phyloP scores from a whole-genome alignment of 2,888 invertebrate species.

The Platycheirus albimanus region DNA sequence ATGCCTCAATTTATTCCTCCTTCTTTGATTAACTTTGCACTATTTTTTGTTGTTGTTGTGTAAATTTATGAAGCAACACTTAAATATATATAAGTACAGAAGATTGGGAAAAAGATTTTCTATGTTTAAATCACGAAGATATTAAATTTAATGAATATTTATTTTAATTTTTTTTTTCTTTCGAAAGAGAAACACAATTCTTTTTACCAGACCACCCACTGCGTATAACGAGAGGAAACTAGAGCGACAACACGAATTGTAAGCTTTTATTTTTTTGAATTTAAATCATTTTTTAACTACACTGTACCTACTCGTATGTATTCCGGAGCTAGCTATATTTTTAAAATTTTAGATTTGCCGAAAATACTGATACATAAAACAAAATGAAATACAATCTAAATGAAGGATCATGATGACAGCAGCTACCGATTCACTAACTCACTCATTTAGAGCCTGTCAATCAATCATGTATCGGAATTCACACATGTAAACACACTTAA shows the following conservation, averaged over 20 bases:
- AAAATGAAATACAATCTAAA: conserved; percentile 48
- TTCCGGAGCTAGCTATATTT: not conserved
- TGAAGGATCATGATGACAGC: conserved; percentile 59
- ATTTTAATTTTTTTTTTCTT: not conserved
- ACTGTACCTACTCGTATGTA: conserved; percentile 17
- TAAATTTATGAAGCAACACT: conserved; percentile 4
- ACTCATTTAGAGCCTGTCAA: conserved; percentile 61
- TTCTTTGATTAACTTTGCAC: conserved; percentile 42
- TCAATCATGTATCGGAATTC: conserved; percentile 63
- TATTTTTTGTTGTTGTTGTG: conserved; percentile 11
- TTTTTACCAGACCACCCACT: conserved; percentile 16
- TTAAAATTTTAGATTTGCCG: not conserved
- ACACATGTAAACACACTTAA: conserved; percentile 68
- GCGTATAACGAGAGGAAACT: not conserved
- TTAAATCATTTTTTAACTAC: conserved; percentile 9
- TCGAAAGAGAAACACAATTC: not conserved
- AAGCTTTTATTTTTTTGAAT: conserved; percentile 8
- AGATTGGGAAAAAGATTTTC: conserved; percentile 10
- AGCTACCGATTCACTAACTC: conserved; percentile 61
- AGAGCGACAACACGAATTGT: not conserved
- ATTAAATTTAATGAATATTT: conserved; percentile 3
- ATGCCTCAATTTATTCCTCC: conserved; percentile 27
- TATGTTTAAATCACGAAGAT: not conserved
- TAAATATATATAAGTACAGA: conserved; percentile 35
- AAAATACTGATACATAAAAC: conserved; percentile 30